These are phyloP conservation scores for Sycobia sp. DNA, from an alignment of 1,140 invertebrate genomes.

Conservation along the genomic window DNA sequence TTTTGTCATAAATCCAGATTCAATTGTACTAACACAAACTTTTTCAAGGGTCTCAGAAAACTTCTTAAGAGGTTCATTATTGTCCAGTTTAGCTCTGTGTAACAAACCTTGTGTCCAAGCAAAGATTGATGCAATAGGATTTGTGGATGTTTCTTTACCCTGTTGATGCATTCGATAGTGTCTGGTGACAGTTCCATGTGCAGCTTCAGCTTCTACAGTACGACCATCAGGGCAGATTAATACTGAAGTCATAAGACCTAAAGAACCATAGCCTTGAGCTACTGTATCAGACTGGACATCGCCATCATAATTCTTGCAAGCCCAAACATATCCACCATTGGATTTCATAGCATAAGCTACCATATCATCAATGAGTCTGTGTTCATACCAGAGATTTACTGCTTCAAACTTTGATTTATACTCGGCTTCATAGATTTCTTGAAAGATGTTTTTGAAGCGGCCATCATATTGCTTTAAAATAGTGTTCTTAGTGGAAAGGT, in stretches of 20 bases:
- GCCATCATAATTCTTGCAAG: slow-evolving; percentile 99
- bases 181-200: slow-evolving; percentile 95
- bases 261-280: slow-evolving; percentile 91
- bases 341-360: slow-evolving; percentile 98
- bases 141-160: slow-evolving; percentile 97
- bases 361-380: slow-evolving; percentile 98
- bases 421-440: slow-evolving; percentile 92
- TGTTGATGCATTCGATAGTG: slow-evolving; percentile 94
- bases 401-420: slow-evolving; percentile 88
- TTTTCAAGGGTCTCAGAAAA: slow-evolving; percentile 86
- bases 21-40: slow-evolving; percentile 94
- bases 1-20: slow-evolving; percentile 96
- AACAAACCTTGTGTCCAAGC: slow-evolving; percentile 93
- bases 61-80: slow-evolving; percentile 75
- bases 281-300: slow-evolving; percentile 98
- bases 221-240: slow-evolving; percentile 94
- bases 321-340: slow-evolving; percentile 98
- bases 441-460: slow-evolving; percentile 98
- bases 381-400: slow-evolving; percentile 93
- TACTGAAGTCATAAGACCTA: slow-evolving; percentile 96
- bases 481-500: slow-evolving; percentile 98
- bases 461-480: slow-evolving; percentile 99
- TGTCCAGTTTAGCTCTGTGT: slow-evolving; percentile 92
- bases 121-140: slow-evolving; percentile 98
- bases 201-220: slow-evolving; percentile 96